Percentiles rank a stretch among this genome's conserved stretches.
Evolutionary conservation across 2,888 invertebrate genomes (phyloP).

Genomic region (Pelosia muscerda): DNA sequence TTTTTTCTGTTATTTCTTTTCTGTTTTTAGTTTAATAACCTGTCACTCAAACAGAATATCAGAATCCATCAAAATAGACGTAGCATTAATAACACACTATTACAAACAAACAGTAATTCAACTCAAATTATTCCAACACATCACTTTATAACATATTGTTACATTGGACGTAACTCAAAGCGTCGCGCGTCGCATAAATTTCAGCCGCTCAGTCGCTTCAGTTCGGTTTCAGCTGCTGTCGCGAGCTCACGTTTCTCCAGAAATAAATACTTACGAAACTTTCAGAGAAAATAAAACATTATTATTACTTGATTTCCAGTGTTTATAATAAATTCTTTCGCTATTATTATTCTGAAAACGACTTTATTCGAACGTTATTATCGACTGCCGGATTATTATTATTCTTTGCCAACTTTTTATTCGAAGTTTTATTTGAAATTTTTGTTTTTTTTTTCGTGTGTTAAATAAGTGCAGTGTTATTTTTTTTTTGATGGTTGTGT

Average conservation of each 20-base stretch:
- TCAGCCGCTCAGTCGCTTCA: constrained; percentile 54
- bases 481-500: constrained; percentile 44
- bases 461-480: constrained; percentile 32
- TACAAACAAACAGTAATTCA: constrained; percentile 5
- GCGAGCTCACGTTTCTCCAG: constrained; percentile 51
- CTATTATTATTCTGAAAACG: neutral
- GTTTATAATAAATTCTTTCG: neutral
- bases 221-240: constrained; percentile 61
- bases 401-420: constrained; percentile 1
- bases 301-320: neutral
- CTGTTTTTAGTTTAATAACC: neutral
- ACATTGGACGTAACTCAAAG: constrained; percentile 19
- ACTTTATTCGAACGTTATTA: neutral
- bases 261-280: constrained; percentile 51
- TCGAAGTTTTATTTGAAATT: constrained; percentile 15
- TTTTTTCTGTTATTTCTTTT: neutral
- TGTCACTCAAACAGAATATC: constrained; percentile 4
- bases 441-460: constrained; percentile 9
- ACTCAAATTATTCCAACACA: constrained; percentile 8
- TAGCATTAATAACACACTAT: neutral
- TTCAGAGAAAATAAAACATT: constrained; percentile 29
- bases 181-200: constrained; percentile 37
- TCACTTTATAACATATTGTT: neutral
- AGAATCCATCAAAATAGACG: neutral
- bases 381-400: neutral